Evolutionary conservation across 2,888 invertebrate genomes (phyloP).

Genomic region (Synanthedon vespiformis): DNA sequence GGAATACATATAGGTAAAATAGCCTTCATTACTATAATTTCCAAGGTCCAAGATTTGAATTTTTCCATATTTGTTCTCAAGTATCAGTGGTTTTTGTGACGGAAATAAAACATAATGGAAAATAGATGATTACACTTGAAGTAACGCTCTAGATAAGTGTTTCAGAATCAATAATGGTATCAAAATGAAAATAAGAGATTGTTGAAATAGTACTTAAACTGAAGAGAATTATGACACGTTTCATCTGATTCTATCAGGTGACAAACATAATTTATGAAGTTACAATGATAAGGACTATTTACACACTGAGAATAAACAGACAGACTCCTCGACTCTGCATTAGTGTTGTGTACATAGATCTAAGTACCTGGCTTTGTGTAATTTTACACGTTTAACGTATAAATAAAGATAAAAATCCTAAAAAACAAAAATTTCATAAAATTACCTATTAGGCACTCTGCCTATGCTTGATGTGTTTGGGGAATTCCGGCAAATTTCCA

Average conservation of each 20-base stretch:
- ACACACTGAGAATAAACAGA: conserved; percentile 57
- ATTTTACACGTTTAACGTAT: conserved; percentile 61
- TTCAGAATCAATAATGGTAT: conserved; percentile 10
- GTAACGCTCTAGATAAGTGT: background rate
- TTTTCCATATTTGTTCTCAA: background rate
- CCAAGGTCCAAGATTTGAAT: too few relatives aligned
- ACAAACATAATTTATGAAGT: conserved; percentile 71
- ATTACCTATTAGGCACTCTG: too few relatives aligned
- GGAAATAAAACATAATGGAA: background rate
- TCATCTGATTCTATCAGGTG: conserved; percentile 46
- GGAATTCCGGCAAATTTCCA: background rate
- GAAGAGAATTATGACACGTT: conserved; percentile 10
- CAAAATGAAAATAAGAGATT: conserved; percentile 11
- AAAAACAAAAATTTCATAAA: conserved; percentile 35
- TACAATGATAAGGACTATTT: conserved; percentile 64
- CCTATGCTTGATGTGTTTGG: background rate
- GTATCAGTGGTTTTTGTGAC: background rate
- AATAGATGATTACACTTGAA: background rate
- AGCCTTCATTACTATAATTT: too few relatives aligned
- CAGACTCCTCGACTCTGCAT: conserved; percentile 59
- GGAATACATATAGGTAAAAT: too few relatives aligned
- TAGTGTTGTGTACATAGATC: conserved; percentile 58
- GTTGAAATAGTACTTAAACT: conserved; percentile 7
- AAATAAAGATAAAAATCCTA: conserved; percentile 47
- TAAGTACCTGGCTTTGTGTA: conserved; percentile 48